Percentiles rank a stretch among this genome's conserved stretches.
Evolutionary conservation across 2,113 vertebrate genomes (phyloP).

Genomic region (Cephalopterus ornatus): DNA sequence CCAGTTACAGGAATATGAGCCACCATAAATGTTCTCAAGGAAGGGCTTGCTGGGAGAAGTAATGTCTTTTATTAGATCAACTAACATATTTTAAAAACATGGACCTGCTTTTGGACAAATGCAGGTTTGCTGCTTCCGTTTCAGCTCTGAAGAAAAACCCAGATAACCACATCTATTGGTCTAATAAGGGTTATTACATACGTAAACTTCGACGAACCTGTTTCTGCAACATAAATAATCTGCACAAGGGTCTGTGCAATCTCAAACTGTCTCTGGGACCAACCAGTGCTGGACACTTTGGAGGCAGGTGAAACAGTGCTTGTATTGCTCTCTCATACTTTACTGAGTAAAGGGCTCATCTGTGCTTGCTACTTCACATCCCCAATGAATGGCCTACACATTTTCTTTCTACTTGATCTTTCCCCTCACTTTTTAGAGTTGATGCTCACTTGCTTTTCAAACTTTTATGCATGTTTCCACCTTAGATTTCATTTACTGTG

Average conservation of each 20-base stretch:
- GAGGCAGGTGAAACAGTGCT: neutral
- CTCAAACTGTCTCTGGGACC: neutral
- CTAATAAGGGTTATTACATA: conserved; percentile 5
- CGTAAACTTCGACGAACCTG: conserved; percentile 14
- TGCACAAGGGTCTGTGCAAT: neutral
- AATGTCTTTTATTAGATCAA: conserved; percentile 59
- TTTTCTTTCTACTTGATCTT: neutral
- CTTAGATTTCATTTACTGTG: neutral
- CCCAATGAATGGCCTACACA: neutral
- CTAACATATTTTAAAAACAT: neutral
- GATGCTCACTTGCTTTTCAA: neutral
- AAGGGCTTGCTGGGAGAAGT: conserved; percentile 18
- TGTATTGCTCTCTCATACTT: neutral
- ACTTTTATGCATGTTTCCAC: neutral
- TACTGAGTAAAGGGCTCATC: neutral
- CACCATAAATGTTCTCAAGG: conserved; percentile 6
- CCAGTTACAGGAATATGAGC: conserved; percentile 26
- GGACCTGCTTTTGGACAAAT: neutral
- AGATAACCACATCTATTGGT: conserved; percentile 15
- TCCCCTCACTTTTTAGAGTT: neutral
- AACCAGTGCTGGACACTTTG: neutral
- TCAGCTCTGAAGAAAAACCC: conserved; percentile 5
- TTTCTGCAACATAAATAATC: conserved; percentile 31
- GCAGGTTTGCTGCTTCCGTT: conserved; percentile 37
- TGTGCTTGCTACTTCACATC: neutral